These are phyloP conservation scores for Patagioenas fasciata DNA, from an alignment of 2,113 vertebrate genomes.

Conservation along the genomic window DNA sequence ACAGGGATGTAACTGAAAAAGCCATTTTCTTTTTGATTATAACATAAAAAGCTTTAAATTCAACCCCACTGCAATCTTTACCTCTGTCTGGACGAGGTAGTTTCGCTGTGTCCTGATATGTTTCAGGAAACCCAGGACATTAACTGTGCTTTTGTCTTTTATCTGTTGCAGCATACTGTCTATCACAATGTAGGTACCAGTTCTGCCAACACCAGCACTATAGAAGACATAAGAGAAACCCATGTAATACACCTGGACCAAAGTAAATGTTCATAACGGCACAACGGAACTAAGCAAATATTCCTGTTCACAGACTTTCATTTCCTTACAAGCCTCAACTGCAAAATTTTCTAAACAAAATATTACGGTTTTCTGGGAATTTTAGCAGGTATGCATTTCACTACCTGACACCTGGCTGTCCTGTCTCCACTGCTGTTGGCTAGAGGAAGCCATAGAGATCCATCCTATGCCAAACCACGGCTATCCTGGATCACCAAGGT, in stretches of 20 bases:
- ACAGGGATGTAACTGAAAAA: not conserved
- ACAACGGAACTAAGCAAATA: not conserved
- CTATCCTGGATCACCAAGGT: not conserved
- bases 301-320: not conserved
- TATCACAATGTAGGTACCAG: constrained; percentile 98
- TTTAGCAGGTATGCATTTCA: not conserved
- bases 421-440: not conserved
- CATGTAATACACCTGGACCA: not conserved
- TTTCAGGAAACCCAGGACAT: constrained; percentile 95
- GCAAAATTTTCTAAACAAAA: not conserved
- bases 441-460: not conserved
- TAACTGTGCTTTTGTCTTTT: constrained; percentile 96
- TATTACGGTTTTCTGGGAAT: not conserved
- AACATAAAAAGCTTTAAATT: constrained; percentile 21
- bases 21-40: not conserved
- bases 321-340: not conserved
- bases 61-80: constrained; percentile 61
- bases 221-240: not conserved
- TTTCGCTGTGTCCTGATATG: constrained; percentile 96
- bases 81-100: constrained; percentile 99
- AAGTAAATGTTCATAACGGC: not conserved
- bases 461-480: not conserved
- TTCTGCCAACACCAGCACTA: constrained; percentile 96
- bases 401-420: not conserved
- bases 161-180: constrained; percentile 99